Evolutionary conservation across 2,888 invertebrate genomes (phyloP), one percentile per base, ranked within the genome.

Genomic region (Aphidoletes aphidimyza): DNA sequence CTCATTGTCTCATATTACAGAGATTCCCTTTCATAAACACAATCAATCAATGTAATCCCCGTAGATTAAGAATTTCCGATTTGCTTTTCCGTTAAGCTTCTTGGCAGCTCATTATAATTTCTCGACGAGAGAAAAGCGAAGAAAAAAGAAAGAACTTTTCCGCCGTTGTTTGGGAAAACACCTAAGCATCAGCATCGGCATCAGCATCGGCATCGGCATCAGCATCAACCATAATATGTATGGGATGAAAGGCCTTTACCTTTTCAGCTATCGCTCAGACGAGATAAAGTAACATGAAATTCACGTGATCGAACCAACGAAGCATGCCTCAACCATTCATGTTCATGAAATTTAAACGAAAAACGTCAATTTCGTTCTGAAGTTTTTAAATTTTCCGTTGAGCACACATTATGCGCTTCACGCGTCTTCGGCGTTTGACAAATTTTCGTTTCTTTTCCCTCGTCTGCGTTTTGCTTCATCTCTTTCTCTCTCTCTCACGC

Each of bases 71-170:
- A 69, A 69, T 69, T 30, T 69, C 69, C 69, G 69, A 69, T 69
- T 69, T 69, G 69, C 69, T 69, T 34, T 42, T 69, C 69, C 69
- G 69, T 69, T 69, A 69, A 69, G 69, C 69, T 69, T n/a, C 69
- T 69, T 69, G 69, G 69, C 69, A 69, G 69, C 69, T 69, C 69
- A 69, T 69, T 69, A 69, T 69, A 69, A 30, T 69, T 69, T 69
- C 22, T 54, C 5, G n/a, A 19, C 17, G 47, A 11, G 14, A 2
- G 47, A 17, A n/a, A n/a, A n/a, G n/a, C n/a, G n/a, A n/a, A n/a
- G n/a, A n/a, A n/a, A n/a, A n/a, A n/a, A n/a, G n/a, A n/a, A n/a
- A n/a, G n/a, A n/a, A n/a, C n/a, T n/a, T n/a, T n/a, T n/a, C n/a
- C n/a, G n/a, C n/a, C n/a, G n/a, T 2, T 47, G 39, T 47, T 26